Conservation (phyloP, 2,797 vertebrate species). For the Taeniopygia guttata region DNA sequence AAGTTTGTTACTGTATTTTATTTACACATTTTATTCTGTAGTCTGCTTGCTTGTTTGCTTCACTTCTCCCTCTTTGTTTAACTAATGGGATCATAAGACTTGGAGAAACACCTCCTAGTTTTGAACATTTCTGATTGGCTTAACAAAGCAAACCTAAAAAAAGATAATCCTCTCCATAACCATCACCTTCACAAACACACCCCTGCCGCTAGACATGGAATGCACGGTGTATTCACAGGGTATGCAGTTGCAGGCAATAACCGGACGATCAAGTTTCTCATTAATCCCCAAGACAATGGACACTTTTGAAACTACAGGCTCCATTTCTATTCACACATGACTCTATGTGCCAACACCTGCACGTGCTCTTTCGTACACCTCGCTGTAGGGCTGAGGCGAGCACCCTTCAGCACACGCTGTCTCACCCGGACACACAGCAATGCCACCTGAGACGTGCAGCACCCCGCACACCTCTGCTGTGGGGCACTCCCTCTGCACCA, state of each 20-base stretch:
- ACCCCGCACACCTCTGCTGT: rapidly evolving
- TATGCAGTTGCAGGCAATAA: constrained; percentile 9
- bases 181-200: background rate
- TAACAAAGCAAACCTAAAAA: constrained; percentile 39
- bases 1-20: constrained; percentile 38
- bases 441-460: background rate
- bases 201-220: background rate
- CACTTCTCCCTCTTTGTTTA: constrained; percentile 32
- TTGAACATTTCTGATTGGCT: constrained; percentile 44
- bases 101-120: constrained; percentile 17
- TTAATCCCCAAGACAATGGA: constrained; percentile 53
- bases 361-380: background rate
- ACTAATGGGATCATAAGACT: constrained; percentile 31
- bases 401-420: background rate
- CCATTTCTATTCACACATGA: background rate
- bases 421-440: rapidly evolving
- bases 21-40: background rate
- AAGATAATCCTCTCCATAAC: constrained; percentile 24
- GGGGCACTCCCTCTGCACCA: background rate
- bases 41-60: constrained; percentile 22
- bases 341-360: background rate
- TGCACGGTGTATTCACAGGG: background rate
- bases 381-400: background rate
- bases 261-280: constrained; percentile 37
- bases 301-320: background rate